These are phyloP conservation scores for Brachionus koreanus DNA, from an alignment of 1,140 invertebrate genomes.

Conservation along the genomic window DNA sequence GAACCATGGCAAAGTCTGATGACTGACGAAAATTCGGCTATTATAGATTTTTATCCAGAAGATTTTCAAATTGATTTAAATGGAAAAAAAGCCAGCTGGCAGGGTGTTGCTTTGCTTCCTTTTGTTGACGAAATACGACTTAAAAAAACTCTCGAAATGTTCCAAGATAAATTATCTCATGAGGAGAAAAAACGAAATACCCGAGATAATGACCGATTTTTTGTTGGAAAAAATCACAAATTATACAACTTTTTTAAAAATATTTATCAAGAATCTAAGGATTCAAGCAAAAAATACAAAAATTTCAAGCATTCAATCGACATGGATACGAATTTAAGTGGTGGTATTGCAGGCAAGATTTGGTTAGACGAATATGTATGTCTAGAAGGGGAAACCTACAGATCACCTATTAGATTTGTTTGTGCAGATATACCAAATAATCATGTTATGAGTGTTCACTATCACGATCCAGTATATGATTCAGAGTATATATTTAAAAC, in stretches of 20 bases:
- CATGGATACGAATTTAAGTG: background rate
- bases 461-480: conserved; percentile 33
- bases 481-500: conserved; percentile 26
- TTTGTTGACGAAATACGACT: conserved; percentile 93
- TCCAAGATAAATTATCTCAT: conserved; percentile 72
- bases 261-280: background rate
- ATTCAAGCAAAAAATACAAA: background rate
- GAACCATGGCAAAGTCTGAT: conserved; percentile 87
- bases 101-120: conserved; percentile 92
- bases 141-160: conserved; percentile 76
- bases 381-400: background rate
- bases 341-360: conserved; percentile 25
- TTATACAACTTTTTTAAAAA: background rate
- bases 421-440: conserved; percentile 26
- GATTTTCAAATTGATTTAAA: conserved; percentile 91
- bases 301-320: conserved; percentile 1
- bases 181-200: conserved; percentile 69
- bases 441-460: conserved; percentile 34
- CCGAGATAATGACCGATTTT: conserved; percentile 74
- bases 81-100: conserved; percentile 99
- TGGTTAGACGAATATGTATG: conserved; percentile 30
- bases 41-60: conserved; percentile 97
- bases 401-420: background rate
- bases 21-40: conserved; percentile 82
- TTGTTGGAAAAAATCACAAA: conserved; percentile 60